Evolutionary conservation across 2,113 vertebrate genomes (phyloP).

Genomic region (human): GRCh38 chr3:142171501-142172000

Average conservation of each 20-base stretch:
- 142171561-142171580: background rate
- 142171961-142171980: background rate
- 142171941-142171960: background rate
- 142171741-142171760: background rate
- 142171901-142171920: background rate
- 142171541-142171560: background rate
- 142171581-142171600: constrained; percentile 36
- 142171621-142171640: background rate
- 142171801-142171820: background rate
- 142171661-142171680: background rate
- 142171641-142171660: background rate
- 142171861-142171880: constrained; percentile 20
- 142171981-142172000: background rate
- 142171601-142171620: constrained; percentile 6
- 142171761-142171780: constrained; percentile 7
- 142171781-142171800: background rate
- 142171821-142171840: background rate
- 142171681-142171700: background rate
- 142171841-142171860: constrained; percentile 32
- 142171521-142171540: background rate
- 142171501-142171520: background rate
- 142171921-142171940: background rate
- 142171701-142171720: background rate
- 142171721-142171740: constrained; percentile 21
- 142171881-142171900: background rate